These are phyloP conservation scores for Germaria angustata DNA, from an alignment of 2,888 invertebrate genomes.

Conservation along the genomic window DNA sequence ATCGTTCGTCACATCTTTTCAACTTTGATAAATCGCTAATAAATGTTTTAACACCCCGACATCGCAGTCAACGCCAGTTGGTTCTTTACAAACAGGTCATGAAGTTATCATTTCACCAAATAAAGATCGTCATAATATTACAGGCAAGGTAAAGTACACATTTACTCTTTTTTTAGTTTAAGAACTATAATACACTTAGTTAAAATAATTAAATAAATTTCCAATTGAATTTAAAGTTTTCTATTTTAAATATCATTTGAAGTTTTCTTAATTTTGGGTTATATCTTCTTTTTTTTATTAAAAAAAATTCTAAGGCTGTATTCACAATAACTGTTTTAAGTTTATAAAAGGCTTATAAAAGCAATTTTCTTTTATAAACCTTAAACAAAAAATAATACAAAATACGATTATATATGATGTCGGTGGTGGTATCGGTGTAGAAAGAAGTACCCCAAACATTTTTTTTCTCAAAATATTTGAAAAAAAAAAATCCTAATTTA, in stretches of 20 bases:
- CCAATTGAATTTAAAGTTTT: conserved; percentile 10
- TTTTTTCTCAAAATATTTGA: too few species aligned
- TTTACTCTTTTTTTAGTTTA: conserved; percentile 5
- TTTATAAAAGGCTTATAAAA: too few species aligned
- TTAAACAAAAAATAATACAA: too few species aligned
- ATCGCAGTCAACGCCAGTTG: conserved; percentile 93
- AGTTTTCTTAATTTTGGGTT: too few species aligned
- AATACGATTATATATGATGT: too few species aligned
- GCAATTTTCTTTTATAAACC: too few species aligned
- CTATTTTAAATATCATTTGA: neutral
- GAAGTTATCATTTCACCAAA: conserved; percentile 95
- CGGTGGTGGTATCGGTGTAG: too few species aligned
- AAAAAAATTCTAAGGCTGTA: too few species aligned
- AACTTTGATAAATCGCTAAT: conserved; percentile 8
- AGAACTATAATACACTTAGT: neutral
- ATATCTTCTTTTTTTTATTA: too few species aligned
- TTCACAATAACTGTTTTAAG: too few species aligned
- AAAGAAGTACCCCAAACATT: too few species aligned
- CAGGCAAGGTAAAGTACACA: conserved; percentile 85
- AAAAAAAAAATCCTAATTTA: too few species aligned
- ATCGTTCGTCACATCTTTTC: conserved; percentile 8
- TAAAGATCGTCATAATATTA: conserved; percentile 90
- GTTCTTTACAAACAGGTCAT: conserved; percentile 94
- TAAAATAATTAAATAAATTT: neutral
- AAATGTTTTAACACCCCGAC: conserved; percentile 35